A percentile compares a stretch with the other conserved stretches of the same genome.
Conservation (phyloP, 2,888 invertebrate species). For the Dynastes hyllus region DNA sequence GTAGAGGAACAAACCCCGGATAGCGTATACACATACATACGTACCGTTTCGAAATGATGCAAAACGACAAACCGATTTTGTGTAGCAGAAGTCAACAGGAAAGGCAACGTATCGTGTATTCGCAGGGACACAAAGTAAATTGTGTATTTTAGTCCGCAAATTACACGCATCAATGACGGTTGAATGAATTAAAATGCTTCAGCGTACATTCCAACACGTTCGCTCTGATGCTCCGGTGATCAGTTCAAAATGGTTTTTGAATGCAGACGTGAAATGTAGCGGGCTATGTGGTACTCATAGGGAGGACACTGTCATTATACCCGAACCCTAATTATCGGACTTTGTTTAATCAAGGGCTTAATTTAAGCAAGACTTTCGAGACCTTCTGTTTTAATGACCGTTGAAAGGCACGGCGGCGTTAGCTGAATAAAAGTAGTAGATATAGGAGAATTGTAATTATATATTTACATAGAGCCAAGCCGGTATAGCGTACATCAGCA, state of each 20-base stretch:
- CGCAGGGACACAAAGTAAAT: constrained; percentile 16
- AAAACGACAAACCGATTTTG: constrained; percentile 18
- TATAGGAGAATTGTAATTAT: not conserved
- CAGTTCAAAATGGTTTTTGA: constrained; percentile 49
- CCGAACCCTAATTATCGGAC: constrained; percentile 57
- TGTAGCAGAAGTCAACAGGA: not conserved
- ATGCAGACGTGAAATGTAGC: constrained; percentile 32
- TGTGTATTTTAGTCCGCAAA: constrained; percentile 41
- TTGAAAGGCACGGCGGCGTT: not conserved
- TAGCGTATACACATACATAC: not conserved
- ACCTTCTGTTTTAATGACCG: constrained; percentile 7
- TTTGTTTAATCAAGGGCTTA: constrained; percentile 58
- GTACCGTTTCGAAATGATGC: not conserved
- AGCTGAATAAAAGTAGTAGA: not conserved
- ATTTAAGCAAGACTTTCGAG: constrained; percentile 52
- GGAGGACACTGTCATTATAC: constrained; percentile 53
- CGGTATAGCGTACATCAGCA: too few species aligned
- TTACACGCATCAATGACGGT: constrained; percentile 40
- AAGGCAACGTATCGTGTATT: not conserved
- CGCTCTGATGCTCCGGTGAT: constrained; percentile 23
- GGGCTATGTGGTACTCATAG: constrained; percentile 14
- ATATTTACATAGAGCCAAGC: too few species aligned
- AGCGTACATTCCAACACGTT: constrained; percentile 1
- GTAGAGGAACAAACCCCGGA: not conserved
- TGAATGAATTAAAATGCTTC: constrained; percentile 43